Conservation (phyloP, 2,888 invertebrate genomes). For the Strigamia maritima region DNA sequence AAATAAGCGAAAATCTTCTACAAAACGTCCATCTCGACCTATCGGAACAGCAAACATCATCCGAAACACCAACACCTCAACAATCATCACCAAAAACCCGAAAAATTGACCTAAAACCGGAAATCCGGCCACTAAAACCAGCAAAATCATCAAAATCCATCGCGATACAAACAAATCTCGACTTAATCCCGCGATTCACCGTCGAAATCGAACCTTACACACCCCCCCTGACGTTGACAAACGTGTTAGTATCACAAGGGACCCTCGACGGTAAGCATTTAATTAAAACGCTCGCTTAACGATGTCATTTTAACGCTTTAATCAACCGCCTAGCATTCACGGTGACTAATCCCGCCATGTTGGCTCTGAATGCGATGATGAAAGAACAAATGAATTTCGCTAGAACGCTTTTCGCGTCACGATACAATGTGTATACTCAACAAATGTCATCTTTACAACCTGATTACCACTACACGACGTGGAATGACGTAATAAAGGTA, state of each 20-base stretch:
- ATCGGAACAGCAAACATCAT: background rate
- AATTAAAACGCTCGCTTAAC: background rate
- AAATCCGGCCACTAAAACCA: background rate
- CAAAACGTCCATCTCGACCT: background rate
- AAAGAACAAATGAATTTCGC: constrained; percentile 9
- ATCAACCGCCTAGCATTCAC: background rate
- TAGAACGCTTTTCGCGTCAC: background rate
- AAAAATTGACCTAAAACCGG: too few relatives aligned
- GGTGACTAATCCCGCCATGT: background rate
- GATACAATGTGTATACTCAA: background rate
- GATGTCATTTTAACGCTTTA: background rate
- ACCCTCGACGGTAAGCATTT: constrained; percentile 6
- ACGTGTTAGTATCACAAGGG: background rate
- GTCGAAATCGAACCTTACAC: background rate
- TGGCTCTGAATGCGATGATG: constrained; percentile 23
- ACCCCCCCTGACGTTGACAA: background rate
- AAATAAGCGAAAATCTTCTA: background rate
- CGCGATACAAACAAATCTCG: background rate
- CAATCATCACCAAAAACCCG: too few relatives aligned
- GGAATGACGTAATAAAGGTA: constrained; percentile 26
- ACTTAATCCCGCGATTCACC: background rate
- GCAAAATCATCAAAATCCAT: background rate
- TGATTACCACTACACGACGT: constrained; percentile 35
- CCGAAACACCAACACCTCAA: too few relatives aligned
- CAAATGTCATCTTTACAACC: background rate